Conservation (phyloP, 1,140 invertebrate species). For the Ridgeia piscesae region DNA sequence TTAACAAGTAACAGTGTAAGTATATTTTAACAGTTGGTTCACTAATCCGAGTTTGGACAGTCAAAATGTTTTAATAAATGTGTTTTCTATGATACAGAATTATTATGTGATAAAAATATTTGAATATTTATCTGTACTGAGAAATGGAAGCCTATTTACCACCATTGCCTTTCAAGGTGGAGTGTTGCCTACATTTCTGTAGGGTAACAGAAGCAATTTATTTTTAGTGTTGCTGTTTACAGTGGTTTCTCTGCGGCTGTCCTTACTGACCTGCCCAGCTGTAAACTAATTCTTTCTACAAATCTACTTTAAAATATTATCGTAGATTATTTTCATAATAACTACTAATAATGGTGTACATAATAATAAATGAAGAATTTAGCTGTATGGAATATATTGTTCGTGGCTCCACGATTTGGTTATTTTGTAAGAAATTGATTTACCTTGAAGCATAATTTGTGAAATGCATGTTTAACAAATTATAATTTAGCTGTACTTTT, state of each 20-base stretch:
- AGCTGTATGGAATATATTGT: too few species aligned
- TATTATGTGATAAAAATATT: not conserved
- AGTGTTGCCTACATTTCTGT: not conserved
- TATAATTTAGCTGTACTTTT: not conserved
- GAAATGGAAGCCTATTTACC: not conserved
- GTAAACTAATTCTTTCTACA: not conserved
- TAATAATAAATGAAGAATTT: not conserved
- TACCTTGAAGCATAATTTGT: too few species aligned
- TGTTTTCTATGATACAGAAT: not conserved
- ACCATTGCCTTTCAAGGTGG: not conserved
- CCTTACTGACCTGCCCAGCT: not conserved
- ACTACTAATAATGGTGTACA: not conserved
- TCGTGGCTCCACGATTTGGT: too few species aligned
- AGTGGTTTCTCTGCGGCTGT: not conserved
- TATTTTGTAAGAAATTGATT: too few species aligned
- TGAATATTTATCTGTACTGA: not conserved
- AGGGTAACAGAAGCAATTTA: too few species aligned
- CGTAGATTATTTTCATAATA: not conserved
- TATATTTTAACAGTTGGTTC: not conserved
- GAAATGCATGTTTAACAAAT: too few species aligned
- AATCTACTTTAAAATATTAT: not conserved
- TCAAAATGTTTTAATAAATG: not conserved
- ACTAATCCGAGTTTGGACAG: not conserved
- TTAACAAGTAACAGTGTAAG: not conserved
- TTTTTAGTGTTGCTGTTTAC: too few species aligned